Conservation (phyloP, 2,113 vertebrate species). For the Amia ocellicauda region DNA sequence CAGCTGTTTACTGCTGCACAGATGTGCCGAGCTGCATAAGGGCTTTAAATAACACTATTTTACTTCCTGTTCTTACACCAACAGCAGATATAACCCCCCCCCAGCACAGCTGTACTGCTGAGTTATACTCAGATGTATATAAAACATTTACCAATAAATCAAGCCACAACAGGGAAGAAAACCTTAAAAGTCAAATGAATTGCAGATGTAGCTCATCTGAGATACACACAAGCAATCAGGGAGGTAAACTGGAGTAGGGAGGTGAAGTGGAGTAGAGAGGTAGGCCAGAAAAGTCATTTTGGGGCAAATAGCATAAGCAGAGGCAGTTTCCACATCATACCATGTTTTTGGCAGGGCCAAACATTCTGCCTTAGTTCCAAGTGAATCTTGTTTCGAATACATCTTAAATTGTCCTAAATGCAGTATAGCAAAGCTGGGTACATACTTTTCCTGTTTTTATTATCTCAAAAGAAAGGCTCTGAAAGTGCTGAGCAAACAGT, state of each 20-base stretch:
- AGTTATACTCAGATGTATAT: neutral
- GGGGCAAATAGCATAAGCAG: constrained; percentile 39
- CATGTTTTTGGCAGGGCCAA: neutral
- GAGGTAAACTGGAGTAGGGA: too few relatives aligned
- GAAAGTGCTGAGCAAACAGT: neutral
- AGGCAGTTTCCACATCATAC: too few relatives aligned
- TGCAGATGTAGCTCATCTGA: constrained; percentile 43
- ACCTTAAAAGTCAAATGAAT: constrained; percentile 37
- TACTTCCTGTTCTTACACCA: neutral
- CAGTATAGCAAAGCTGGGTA: neutral
- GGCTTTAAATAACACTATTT: neutral
- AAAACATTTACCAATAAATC: neutral
- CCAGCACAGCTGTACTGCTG: neutral
- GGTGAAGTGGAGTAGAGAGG: neutral
- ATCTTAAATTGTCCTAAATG: constrained; percentile 1
- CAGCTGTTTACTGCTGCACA: too few relatives aligned
- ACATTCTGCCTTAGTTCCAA: neutral
- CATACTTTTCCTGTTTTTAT: constrained; percentile 1
- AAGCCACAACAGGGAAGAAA: constrained; percentile 27
- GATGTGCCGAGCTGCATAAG: neutral
- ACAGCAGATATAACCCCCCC: neutral
- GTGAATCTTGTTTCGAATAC: neutral
- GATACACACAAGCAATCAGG: too few relatives aligned
- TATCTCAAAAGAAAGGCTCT: neutral
- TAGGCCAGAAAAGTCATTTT: constrained; percentile 37